phyloP scores from a whole-genome alignment of 2,113 vertebrate genomes.

The Sus scrofa region T2T-Sscrofa CM000813.6:46649501-46650000 shows the following conservation, averaged over 20 bases:
- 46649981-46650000: neutral
- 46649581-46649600: neutral
- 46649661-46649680: neutral
- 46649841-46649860: neutral
- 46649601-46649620: neutral
- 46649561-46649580: neutral
- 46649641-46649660: neutral
- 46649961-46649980: constrained; percentile 1
- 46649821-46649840: too few species aligned
- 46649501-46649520: neutral
- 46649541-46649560: neutral
- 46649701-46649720: neutral
- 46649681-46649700: neutral
- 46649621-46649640: neutral
- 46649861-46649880: neutral
- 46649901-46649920: neutral
- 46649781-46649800: neutral
- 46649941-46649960: neutral
- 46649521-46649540: rapidly evolving
- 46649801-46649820: neutral
- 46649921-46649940: neutral
- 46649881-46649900: neutral
- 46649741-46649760: neutral
- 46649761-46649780: too few species aligned
- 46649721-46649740: neutral